phyloP scores from a whole-genome alignment of 2,113 vertebrate genomes.

The Macrotus californicus region DNA sequence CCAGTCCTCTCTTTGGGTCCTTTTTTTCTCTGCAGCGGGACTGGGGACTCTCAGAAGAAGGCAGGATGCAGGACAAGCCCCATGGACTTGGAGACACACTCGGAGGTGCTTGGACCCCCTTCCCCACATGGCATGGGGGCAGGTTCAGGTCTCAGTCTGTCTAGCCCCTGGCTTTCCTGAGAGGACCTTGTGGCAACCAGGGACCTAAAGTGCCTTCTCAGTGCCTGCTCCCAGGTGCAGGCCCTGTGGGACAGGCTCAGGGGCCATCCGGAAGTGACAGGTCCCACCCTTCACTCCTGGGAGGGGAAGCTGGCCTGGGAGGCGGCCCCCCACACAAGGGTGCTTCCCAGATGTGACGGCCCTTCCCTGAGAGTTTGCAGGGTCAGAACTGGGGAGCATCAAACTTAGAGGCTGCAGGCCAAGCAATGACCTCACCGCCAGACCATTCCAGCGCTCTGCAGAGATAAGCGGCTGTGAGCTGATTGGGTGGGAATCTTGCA shows the following conservation, averaged over 20 bases:
- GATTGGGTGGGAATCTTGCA: not conserved
- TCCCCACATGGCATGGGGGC: fast-evolving
- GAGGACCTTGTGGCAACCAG: not conserved
- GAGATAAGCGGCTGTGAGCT: not conserved
- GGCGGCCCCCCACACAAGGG: not conserved
- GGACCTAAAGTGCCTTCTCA: fast-evolving
- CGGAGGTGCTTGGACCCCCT: fast-evolving
- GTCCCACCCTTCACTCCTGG: not conserved
- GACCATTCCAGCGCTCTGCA: not conserved
- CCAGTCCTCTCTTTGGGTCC: not conserved
- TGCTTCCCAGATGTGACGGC: fast-evolving
- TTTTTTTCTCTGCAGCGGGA: not conserved
- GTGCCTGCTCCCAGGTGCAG: not conserved
- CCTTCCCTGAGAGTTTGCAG: not conserved
- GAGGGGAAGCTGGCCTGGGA: fast-evolving
- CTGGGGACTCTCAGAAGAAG: not conserved
- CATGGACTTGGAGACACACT: not conserved
- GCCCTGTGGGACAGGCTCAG: not conserved
- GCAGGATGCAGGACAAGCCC: too few species aligned
- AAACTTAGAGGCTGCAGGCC: not conserved
- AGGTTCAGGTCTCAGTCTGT: fast-evolving
- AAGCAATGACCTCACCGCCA: not conserved
- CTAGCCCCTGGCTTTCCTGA: not conserved
- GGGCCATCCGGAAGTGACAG: too few species aligned
- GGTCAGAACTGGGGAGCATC: not conserved